A percentile compares a stretch with the other conserved stretches of the same genome.
These are phyloP conservation scores for Drosophila lacicola DNA, from an alignment of 2,888 invertebrate species.

Conservation along the genomic window DNA sequence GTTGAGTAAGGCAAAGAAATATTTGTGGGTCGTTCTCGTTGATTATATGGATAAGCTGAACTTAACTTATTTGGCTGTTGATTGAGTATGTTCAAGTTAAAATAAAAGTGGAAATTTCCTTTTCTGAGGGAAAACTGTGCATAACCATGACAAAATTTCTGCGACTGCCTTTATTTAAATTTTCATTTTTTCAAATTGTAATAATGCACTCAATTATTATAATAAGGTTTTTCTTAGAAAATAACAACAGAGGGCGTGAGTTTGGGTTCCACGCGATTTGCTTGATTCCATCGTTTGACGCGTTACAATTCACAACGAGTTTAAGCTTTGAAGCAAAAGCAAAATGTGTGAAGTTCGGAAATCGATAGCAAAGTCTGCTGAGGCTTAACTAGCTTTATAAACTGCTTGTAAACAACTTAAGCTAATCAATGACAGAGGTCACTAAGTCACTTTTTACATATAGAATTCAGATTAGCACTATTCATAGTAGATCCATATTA, in stretches of 20 bases:
- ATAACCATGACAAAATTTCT: background rate
- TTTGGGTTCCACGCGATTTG: background rate
- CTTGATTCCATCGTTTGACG: background rate
- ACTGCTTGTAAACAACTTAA: too few species aligned
- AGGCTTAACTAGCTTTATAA: too few species aligned
- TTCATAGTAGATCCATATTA: too few species aligned
- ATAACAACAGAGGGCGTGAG: too few species aligned
- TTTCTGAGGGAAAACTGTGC: background rate
- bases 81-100: too few species aligned
- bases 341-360: too few species aligned
- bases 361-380: too few species aligned
- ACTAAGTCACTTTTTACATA: too few species aligned
- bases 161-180: background rate
- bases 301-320: background rate
- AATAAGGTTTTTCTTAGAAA: constrained; percentile 1
- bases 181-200: constrained; percentile 6
- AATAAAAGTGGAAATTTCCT: too few species aligned
- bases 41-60: background rate
- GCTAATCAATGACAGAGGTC: too few species aligned
- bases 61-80: too few species aligned
- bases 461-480: too few species aligned
- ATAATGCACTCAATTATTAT: constrained; percentile 11
- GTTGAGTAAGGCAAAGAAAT: background rate
- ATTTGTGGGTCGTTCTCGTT: background rate
- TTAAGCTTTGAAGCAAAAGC: background rate